Evolutionary conservation across 1,140 invertebrate genomes (phyloP), one percentile per base, ranked within the genome.

Genomic region (Solen grandis): DNA sequence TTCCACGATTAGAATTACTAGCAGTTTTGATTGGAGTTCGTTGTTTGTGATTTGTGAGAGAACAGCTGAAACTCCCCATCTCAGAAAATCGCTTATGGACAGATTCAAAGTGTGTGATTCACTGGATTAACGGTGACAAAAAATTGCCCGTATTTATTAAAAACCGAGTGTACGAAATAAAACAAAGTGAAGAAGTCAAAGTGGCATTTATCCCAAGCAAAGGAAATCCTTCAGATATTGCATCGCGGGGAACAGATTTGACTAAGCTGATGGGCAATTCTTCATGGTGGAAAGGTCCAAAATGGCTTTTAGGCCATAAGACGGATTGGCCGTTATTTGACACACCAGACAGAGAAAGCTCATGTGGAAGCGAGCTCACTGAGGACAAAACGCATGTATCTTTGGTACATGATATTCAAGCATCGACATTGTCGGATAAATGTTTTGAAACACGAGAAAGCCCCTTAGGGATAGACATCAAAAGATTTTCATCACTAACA

Each of bases 221-320:
- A 8, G 13, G 19, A 36, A 59, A 73, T 14, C 52, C 69, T 8
- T 52, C 69, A 2, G 69, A 73, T 41, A 29, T 73, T 5, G 69
- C 52, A 16, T 54, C 46, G 52, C 66, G 66, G 3, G 66, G 66
- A 5, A 54, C 46, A 14, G 14, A 5, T 19, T 5, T 70, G 1
- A 5, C 8, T 33, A 36, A 70, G 13, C 5, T 54, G 27, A 10
- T 29, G 1, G 1, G 22, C 1, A 14, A n/a, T 27, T 10, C 38
- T 29, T 5, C 27, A 2, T 70, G 25, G 66, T 54, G 66, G 66
- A 41, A 70, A 16, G 66, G 66, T 19, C 66, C 66, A 4, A 14
- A 54, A 70, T 70, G 65, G 65, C 22, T 68, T 27, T 68, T 31
- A n/a, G n/a, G n/a, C n/a, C n/a, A n/a, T n/a, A n/a, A n/a, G n/a